A percentile compares a stretch with the other conserved stretches of the same genome.
Conservation (phyloP, 2,797 vertebrate genomes). For the Rhynchonycteris naso region DNA sequence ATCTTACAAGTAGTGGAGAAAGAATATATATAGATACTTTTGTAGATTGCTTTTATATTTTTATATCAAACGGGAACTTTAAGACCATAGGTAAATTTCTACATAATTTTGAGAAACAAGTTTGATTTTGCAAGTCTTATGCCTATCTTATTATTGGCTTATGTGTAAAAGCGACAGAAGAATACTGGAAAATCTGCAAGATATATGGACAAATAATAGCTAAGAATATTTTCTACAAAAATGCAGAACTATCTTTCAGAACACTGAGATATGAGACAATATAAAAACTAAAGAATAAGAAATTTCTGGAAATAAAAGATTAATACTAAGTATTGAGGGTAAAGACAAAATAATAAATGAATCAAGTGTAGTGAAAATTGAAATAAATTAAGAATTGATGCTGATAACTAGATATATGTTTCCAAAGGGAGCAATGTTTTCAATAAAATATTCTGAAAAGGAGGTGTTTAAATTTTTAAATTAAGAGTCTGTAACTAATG, state of each 20-base stretch:
- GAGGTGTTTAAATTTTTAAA: not conserved
- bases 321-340: not conserved
- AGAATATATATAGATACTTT: not conserved
- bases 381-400: slow-evolving; percentile 15
- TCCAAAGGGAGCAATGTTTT: not conserved
- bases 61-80: not conserved
- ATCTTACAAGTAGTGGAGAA: not conserved
- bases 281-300: not conserved
- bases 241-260: not conserved
- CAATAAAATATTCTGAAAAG: not conserved
- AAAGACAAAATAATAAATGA: not conserved
- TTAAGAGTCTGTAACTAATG: not conserved
- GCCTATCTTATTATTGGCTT: not conserved
- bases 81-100: not conserved
- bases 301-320: not conserved
- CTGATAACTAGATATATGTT: not conserved
- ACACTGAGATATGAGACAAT: not conserved
- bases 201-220: not conserved
- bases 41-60: not conserved
- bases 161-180: not conserved
- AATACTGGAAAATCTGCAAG: not conserved
- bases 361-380: not conserved
- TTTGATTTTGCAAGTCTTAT: slow-evolving; percentile 16
- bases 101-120: slow-evolving; percentile 4
- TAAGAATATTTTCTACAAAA: slow-evolving; percentile 13